Conservation (phyloP, 2,113 vertebrate genomes). For the Chamaea fasciata region DNA sequence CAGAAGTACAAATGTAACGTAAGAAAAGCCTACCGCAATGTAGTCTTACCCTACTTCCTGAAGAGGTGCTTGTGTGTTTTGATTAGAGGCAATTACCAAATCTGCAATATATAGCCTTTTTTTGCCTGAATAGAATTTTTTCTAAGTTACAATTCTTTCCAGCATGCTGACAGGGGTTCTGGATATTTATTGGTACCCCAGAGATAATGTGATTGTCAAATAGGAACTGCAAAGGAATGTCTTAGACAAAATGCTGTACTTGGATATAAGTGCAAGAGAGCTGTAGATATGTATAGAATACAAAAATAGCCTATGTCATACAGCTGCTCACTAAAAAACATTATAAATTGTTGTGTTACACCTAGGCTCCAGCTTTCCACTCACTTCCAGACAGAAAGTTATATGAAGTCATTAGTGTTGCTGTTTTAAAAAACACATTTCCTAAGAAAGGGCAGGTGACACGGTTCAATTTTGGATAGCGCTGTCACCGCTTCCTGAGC, state of each 20-base stretch:
- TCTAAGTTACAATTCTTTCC: not conserved
- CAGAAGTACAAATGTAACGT: not conserved
- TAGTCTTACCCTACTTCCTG: not conserved
- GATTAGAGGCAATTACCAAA: not conserved
- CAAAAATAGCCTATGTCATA: not conserved
- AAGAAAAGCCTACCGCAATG: not conserved
- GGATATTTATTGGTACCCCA: not conserved
- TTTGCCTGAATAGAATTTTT: not conserved
- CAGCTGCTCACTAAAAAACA: not conserved
- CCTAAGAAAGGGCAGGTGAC: not conserved
- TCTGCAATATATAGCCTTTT: not conserved
- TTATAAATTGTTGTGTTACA: not conserved
- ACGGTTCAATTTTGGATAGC: not conserved
- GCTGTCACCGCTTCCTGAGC: not conserved
- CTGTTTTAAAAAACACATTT: not conserved
- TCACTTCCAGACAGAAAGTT: not conserved
- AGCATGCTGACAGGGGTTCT: not conserved
- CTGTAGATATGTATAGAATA: not conserved
- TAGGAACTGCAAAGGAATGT: not conserved
- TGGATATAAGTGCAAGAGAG: not conserved
- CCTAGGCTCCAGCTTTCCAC: not conserved
- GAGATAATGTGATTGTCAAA: not conserved
- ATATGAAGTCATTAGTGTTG: not conserved
- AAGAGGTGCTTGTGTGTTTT: not conserved
- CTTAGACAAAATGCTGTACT: not conserved